Evolutionary conservation across 2,888 invertebrate genomes (phyloP), one percentile per base, ranked within the genome.

Genomic region (Amphipyra berbera): DNA sequence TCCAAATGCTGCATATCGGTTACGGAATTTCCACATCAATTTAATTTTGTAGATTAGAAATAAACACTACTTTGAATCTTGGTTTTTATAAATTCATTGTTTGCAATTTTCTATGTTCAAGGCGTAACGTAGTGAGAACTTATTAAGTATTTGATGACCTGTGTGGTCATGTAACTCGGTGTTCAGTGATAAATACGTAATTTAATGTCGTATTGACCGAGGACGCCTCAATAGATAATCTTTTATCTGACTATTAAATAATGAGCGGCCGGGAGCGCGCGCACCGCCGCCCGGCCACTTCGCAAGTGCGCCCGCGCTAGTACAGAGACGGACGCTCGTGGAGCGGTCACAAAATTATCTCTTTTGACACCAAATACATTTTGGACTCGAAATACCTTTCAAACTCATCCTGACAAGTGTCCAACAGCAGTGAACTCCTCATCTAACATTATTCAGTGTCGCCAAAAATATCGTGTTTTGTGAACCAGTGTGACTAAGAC

Each of bases 171-270:
- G 73, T 65, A 73, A 55, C 40, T 64, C 73, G 66, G 76, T 79
- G 81, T 83, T 85, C 79, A 84, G 79, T 75, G 86, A 88, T 86
- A 88, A 83, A 62, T 66, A 67, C 60, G 83, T 87, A 87, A 88
- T 88, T 89, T 90, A 86, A 81, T 82, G 83, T 85, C 82, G 78
- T 89, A 90, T 90, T 91, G 91, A 86, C 89, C 86, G 92, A 90
- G 90, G 91, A 90, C 90, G 89, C 73, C 84, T 89, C 87, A 89
- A 91, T 90, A 92, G 92, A 93, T 94, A 91, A 93, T 94, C 91
- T 92, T 93, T 93, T 93, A 93, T 94, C 92, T 89, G 90, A 74
- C 88, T 90, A 92, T 93, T 94, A 91, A 93, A 90, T 94, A 93
- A 93, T 92, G 91, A 91, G 90, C 81, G 48, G 82, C 61, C 76